phyloP scores from a whole-genome alignment of 2,797 vertebrate genomes.

The Ambastaia sidthimunki region DNA sequence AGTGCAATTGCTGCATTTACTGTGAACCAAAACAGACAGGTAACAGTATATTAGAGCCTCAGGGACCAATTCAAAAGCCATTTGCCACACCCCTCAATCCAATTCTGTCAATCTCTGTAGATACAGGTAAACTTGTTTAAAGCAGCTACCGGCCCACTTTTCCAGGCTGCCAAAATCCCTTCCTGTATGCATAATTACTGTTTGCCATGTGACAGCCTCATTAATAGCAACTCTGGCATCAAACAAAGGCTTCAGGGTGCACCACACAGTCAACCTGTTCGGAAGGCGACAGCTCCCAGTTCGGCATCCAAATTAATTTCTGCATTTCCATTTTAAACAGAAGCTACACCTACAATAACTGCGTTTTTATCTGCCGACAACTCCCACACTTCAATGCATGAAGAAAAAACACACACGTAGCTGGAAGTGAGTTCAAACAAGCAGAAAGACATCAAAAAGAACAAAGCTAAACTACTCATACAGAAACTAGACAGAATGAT shows the following conservation, averaged over 20 bases:
- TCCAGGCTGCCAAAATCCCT: constrained; percentile 11
- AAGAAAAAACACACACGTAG: background rate
- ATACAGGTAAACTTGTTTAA: constrained; percentile 28
- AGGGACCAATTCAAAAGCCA: constrained; percentile 18
- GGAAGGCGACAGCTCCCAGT: constrained; percentile 23
- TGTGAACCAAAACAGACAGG: constrained; percentile 39
- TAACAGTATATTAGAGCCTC: constrained; percentile 18
- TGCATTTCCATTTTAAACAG: constrained; percentile 41
- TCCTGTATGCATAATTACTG: constrained; percentile 43
- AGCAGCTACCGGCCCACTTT: constrained; percentile 16
- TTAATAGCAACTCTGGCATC: constrained; percentile 44
- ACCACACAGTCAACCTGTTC: constrained; percentile 43
- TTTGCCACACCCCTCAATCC: constrained; percentile 31
- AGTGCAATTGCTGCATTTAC: constrained; percentile 29
- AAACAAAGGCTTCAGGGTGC: constrained; percentile 41
- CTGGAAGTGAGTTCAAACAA: background rate
- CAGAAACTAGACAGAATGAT: background rate
- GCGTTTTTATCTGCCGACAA: constrained; percentile 7
- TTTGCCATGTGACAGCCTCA: constrained; percentile 36
- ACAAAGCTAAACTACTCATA: background rate
- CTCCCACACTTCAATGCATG: background rate
- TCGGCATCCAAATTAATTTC: constrained; percentile 25
- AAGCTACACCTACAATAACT: constrained; percentile 5
- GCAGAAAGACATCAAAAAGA: background rate
- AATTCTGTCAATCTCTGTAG: constrained; percentile 31